A percentile compares a stretch with the other conserved stretches of the same genome.
phyloP scores from a whole-genome alignment of 2,113 vertebrate species.

The Cebus imitator region DNA sequence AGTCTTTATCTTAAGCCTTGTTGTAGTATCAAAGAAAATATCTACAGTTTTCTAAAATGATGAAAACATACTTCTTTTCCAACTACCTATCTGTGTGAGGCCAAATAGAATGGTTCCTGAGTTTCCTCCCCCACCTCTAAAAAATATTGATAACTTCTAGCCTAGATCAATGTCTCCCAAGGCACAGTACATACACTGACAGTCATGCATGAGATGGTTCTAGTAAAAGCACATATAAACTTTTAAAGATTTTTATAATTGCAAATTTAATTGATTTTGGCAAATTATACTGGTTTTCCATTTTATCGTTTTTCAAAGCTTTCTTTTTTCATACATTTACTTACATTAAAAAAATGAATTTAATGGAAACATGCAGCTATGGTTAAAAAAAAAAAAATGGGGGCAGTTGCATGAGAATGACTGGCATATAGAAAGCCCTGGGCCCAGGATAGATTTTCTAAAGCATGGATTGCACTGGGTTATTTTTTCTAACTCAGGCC shows the following conservation, averaged over 20 bases:
- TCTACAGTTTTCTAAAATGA: neutral
- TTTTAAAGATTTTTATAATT: neutral
- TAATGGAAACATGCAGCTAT: neutral
- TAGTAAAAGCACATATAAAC: neutral
- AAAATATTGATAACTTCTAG: neutral
- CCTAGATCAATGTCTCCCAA: neutral
- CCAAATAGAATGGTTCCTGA: neutral
- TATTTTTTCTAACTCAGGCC: neutral
- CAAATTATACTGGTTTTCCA: neutral
- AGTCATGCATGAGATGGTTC: neutral
- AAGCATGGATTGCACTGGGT: neutral
- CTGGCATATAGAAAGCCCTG: neutral
- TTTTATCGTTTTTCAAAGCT: neutral
- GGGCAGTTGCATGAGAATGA: neutral
- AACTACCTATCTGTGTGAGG: neutral
- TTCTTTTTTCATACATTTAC: neutral
- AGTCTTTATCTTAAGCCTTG: constrained; percentile 6
- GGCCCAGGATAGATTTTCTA: neutral
- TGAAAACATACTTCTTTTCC: neutral
- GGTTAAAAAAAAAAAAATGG: neutral
- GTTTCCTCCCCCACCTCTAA: neutral
- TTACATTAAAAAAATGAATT: neutral
- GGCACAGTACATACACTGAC: neutral
- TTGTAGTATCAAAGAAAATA: neutral
- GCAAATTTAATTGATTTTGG: neutral